Evolutionary conservation across 2,113 vertebrate genomes (phyloP).

Genomic region (Euleptes europaea): DNA sequence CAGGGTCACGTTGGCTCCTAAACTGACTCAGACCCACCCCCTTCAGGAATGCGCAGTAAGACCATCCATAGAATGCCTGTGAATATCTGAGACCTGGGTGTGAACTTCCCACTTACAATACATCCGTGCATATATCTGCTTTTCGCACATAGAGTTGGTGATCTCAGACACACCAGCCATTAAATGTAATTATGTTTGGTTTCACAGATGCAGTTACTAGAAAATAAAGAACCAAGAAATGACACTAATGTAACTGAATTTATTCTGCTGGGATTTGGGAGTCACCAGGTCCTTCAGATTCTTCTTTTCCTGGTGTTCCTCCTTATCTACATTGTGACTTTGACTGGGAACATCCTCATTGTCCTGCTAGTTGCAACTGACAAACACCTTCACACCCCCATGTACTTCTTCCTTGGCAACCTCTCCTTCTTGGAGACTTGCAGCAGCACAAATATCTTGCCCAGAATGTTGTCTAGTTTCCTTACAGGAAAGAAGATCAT

Average conservation of each 20-base stretch:
- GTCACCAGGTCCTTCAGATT: too few species aligned
- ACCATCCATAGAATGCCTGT: too few species aligned
- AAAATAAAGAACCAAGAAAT: not conserved
- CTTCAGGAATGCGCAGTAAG: too few species aligned
- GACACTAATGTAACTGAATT: not conserved
- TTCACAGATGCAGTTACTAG: too few species aligned
- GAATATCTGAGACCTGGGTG: too few species aligned
- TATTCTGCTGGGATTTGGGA: not conserved
- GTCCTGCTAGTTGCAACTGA: not conserved
- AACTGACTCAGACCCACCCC: too few species aligned
- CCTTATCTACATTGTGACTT: not conserved
- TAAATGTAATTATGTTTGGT: too few species aligned
- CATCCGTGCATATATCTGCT: too few species aligned
- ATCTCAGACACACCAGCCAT: too few species aligned
- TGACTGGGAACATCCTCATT: not conserved
- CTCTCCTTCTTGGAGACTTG: not conserved
- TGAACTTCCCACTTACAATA: too few species aligned
- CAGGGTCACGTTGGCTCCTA: too few species aligned
- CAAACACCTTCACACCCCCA: not conserved
- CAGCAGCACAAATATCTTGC: not conserved
- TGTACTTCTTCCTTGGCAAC: conserved; percentile 1
- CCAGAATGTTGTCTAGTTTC: not conserved
- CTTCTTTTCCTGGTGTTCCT: not conserved
- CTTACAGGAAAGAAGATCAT: not conserved
- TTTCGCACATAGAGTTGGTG: too few species aligned